These are phyloP conservation scores for Arremon brunneinucha DNA, from an alignment of 2,797 vertebrate genomes.

Conservation along the genomic window DNA sequence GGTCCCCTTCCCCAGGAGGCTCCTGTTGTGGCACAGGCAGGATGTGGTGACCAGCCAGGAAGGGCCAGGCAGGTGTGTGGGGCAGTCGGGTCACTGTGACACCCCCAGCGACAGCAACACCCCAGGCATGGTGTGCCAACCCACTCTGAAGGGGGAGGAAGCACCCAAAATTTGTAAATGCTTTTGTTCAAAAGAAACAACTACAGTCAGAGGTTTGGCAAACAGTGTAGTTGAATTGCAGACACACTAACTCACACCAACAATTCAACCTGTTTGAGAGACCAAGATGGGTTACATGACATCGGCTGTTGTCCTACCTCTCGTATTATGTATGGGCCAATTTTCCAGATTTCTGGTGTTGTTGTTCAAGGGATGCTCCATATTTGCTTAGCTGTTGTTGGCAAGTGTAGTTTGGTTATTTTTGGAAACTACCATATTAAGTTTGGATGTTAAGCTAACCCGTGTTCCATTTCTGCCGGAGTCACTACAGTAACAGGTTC, in stretches of 20 bases:
- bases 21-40: not conserved
- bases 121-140: not conserved
- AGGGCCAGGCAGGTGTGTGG: not conserved
- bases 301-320: not conserved
- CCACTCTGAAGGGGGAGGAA: not conserved
- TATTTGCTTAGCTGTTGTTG: not conserved
- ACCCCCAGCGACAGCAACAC: rapidly evolving
- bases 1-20: not conserved
- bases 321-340: not conserved
- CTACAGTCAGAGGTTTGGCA: not conserved
- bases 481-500: not conserved
- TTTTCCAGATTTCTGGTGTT: not conserved
- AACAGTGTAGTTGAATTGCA: not conserved
- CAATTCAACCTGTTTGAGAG: not conserved
- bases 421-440: not conserved
- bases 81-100: not conserved
- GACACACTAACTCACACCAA: not conserved
- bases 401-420: not conserved
- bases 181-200: not conserved
- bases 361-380: not conserved
- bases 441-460: not conserved
- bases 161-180: not conserved
- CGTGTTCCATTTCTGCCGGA: not conserved
- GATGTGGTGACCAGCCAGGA: not conserved
- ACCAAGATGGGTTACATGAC: not conserved